These are phyloP conservation scores for Phocides pigmalion DNA, from an alignment of 1,140 invertebrate genomes.

Conservation along the genomic window DNA sequence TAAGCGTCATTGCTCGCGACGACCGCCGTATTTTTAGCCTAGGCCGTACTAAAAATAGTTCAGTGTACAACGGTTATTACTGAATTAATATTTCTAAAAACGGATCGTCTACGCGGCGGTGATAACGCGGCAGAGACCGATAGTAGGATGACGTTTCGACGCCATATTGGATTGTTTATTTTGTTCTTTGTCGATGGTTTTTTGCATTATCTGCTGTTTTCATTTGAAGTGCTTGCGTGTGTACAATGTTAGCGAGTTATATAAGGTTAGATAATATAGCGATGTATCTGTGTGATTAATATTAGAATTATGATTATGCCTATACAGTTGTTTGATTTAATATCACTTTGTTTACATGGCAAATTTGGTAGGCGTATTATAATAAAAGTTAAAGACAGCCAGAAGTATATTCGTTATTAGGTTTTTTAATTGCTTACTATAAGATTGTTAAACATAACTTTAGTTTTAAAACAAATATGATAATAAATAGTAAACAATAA, in stretches of 20 bases:
- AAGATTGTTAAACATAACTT: too few species aligned
- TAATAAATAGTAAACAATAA: too few species aligned
- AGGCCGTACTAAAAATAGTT: constrained; percentile 81
- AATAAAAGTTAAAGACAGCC: too few species aligned
- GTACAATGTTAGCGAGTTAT: constrained; percentile 16
- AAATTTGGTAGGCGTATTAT: too few species aligned
- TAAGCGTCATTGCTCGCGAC: constrained; percentile 71
- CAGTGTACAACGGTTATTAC: constrained; percentile 77
- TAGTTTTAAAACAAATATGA: too few species aligned
- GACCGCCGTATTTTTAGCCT: constrained; percentile 78
- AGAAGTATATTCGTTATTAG: too few species aligned
- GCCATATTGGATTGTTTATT: constrained; percentile 67
- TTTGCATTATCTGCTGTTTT: constrained; percentile 38
- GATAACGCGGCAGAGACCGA: constrained; percentile 76
- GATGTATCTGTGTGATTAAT: not conserved
- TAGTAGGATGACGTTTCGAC: constrained; percentile 69
- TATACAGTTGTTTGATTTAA: not conserved
- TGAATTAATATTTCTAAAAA: constrained; percentile 84
- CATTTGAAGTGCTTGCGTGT: constrained; percentile 15
- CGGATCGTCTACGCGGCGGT: constrained; percentile 74
- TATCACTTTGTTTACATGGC: not conserved
- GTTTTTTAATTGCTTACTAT: too few species aligned
- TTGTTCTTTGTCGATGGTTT: constrained; percentile 42
- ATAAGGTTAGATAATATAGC: constrained; percentile 2
- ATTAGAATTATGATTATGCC: not conserved